These are phyloP conservation scores for Petaurus breviceps DNA, from an alignment of 2,113 vertebrate genomes.

Conservation along the genomic window DNA sequence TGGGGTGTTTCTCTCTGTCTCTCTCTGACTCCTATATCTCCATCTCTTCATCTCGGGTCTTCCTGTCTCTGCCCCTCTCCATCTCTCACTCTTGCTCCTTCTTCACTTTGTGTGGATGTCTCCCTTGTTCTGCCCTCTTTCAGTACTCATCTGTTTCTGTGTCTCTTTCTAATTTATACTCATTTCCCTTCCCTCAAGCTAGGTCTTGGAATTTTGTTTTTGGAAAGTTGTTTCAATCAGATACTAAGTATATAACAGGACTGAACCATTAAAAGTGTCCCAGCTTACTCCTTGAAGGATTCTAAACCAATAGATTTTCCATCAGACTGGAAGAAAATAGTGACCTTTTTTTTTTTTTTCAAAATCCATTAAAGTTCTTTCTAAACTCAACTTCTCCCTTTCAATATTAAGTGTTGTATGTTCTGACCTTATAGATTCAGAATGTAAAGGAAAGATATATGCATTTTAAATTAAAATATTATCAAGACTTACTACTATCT, in stretches of 20 bases:
- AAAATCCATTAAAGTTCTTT: constrained; percentile 32
- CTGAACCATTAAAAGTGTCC: constrained; percentile 25
- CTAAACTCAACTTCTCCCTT: constrained; percentile 22
- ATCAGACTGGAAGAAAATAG: constrained; percentile 25
- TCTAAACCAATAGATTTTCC: constrained; percentile 53
- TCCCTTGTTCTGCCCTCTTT: not conserved
- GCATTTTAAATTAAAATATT: constrained; percentile 52
- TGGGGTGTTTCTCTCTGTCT: not conserved
- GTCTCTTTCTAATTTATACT: not conserved
- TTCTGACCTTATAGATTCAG: not conserved
- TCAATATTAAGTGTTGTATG: constrained; percentile 29
- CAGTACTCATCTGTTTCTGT: not conserved
- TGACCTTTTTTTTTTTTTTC: not conserved
- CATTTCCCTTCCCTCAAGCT: constrained; percentile 38
- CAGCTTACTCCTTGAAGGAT: constrained; percentile 24
- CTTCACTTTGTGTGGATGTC: not conserved
- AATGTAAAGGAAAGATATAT: constrained; percentile 21
- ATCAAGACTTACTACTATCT: constrained; percentile 5
- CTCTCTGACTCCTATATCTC: not conserved
- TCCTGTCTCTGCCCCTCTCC: not conserved
- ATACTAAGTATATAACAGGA: constrained; percentile 19
- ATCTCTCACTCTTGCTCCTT: too few species aligned
- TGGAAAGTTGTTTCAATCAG: constrained; percentile 44
- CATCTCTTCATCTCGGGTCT: not conserved
- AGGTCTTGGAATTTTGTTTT: constrained; percentile 55